Percentiles rank a stretch among this genome's conserved stretches.
Conservation (phyloP, 2,113 vertebrate genomes). For the Thryonomys swinderianus region DNA sequence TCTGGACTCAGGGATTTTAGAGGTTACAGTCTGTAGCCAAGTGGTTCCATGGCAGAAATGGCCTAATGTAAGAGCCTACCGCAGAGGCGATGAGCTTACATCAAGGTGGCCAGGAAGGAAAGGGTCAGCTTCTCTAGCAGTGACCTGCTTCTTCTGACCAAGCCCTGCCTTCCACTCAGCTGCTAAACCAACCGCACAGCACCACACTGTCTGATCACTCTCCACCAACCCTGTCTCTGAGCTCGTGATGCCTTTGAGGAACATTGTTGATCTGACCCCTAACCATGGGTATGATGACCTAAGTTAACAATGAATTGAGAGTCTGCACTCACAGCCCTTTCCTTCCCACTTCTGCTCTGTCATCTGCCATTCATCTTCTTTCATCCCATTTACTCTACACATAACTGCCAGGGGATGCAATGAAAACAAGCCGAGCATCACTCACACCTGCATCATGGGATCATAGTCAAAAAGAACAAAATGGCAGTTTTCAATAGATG, state of each 20-base stretch:
- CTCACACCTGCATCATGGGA: accelerated
- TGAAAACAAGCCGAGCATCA: neutral
- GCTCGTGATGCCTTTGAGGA: neutral
- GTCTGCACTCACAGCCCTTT: neutral
- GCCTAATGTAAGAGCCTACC: neutral
- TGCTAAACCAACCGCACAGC: neutral
- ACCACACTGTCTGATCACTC: neutral
- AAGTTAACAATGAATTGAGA: neutral
- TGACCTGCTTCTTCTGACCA: neutral
- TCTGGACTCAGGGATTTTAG: neutral
- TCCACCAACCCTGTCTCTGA: neutral
- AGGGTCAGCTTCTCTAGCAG: neutral
- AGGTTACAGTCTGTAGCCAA: neutral
- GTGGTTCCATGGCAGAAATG: neutral
- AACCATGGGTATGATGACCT: neutral
- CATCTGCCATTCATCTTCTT: neutral
- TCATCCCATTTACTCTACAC: neutral
- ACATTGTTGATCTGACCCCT: neutral
- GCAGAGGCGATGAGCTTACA: neutral
- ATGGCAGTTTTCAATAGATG: neutral
- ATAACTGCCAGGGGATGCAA: neutral
- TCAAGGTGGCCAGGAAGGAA: neutral
- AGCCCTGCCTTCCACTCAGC: neutral
- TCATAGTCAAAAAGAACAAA: neutral
- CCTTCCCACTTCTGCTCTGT: neutral